Evolutionary conservation across 2,888 invertebrate species (phyloP).

Genomic region (Taenaris catops): DNA sequence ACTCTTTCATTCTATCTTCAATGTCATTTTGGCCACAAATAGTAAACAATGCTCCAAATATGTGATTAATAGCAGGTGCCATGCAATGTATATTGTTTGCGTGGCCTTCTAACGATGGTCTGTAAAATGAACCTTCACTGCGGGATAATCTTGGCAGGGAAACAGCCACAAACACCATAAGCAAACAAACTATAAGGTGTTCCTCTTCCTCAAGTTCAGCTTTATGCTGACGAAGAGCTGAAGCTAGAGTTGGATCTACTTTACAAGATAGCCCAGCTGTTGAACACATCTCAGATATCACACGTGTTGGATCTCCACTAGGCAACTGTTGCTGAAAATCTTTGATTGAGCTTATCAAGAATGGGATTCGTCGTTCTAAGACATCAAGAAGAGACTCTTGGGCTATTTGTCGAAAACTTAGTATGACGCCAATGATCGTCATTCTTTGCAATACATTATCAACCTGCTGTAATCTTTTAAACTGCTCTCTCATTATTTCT

Average conservation of each 20-base stretch:
- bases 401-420: conserved; percentile 96
- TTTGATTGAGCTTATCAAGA: conserved; percentile 95
- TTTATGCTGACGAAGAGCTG: conserved; percentile 94
- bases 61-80: conserved; percentile 96
- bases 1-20: conserved; percentile 98
- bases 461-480: conserved; percentile 92
- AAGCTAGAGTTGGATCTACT: conserved; percentile 96
- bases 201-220: conserved; percentile 94
- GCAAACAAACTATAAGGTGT: conserved; percentile 93
- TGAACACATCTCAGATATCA: conserved; percentile 98
- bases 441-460: conserved; percentile 98
- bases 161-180: conserved; percentile 99
- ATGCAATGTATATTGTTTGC: conserved; percentile 99
- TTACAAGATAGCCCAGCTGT: conserved; percentile 96
- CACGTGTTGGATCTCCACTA: conserved; percentile 92
- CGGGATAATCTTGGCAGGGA: conserved; percentile 97
- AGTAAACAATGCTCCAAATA: conserved; percentile 97
- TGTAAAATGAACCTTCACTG: conserved; percentile 93
- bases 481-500: conserved; percentile 98
- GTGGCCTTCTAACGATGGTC: conserved; percentile 94
- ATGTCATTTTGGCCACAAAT: conserved; percentile 98
- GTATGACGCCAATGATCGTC: conserved; percentile 98
- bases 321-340: conserved; percentile 97
- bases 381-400: conserved; percentile 97
- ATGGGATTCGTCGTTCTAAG: conserved; percentile 96